A percentile compares a stretch with the other conserved stretches of the same genome.
phyloP scores from a whole-genome alignment of 2,888 invertebrate genomes.

The Thera britannica region DNA sequence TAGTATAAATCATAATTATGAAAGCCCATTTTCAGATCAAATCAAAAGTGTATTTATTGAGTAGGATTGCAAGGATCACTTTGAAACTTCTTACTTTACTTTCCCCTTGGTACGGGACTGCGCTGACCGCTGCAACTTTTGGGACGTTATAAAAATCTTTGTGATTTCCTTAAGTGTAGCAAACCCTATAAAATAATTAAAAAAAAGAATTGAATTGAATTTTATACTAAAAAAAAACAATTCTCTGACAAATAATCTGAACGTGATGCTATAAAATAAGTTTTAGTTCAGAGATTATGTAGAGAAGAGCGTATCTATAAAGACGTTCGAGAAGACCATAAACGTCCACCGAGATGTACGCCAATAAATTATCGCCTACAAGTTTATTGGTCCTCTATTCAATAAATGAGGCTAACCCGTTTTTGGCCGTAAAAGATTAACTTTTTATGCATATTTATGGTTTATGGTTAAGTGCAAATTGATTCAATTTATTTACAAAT shows the following conservation, averaged over 20 bases:
- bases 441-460: conserved; percentile 12
- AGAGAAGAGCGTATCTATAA: background rate
- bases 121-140: too few relatives aligned
- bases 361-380: conserved; percentile 25
- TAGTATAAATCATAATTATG: too few relatives aligned
- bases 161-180: too few relatives aligned
- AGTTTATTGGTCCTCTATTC: conserved; percentile 18
- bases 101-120: too few relatives aligned
- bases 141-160: too few relatives aligned
- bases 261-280: background rate
- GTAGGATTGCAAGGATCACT: too few relatives aligned
- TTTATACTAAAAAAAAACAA: background rate
- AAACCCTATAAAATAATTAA: too few relatives aligned
- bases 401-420: conserved; percentile 10
- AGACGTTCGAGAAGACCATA: conserved; percentile 11
- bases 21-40: too few relatives aligned
- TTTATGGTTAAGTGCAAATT: conserved; percentile 1
- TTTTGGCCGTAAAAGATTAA: conserved; percentile 20
- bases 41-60: too few relatives aligned
- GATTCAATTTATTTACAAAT: conserved; percentile 3
- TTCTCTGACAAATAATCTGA: background rate
- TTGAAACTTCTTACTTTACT: too few relatives aligned
- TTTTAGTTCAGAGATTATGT: background rate
- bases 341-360: conserved; percentile 1
- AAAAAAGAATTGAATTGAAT: too few relatives aligned